Evolutionary conservation across 1,140 invertebrate species (phyloP).

Genomic region (Microplitis demolitor): DNA sequence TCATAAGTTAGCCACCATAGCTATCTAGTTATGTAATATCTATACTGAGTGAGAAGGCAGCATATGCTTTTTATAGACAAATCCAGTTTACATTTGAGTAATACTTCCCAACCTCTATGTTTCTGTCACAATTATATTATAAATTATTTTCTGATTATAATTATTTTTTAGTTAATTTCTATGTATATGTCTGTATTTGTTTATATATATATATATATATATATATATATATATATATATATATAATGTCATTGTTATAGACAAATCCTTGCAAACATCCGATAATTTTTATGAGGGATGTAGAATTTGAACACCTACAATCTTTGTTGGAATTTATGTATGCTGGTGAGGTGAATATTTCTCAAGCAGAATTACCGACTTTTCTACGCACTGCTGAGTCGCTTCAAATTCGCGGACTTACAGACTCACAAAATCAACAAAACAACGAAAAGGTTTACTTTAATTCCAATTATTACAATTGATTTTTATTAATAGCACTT

Average conservation of each 20-base stretch:
- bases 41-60: slow-evolving; percentile 30
- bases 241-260: slow-evolving; percentile 60
- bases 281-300: slow-evolving; percentile 83
- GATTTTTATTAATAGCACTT: neutral
- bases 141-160: neutral
- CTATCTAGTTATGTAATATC: slow-evolving; percentile 48
- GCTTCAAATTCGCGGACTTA: slow-evolving; percentile 85
- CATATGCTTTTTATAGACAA: slow-evolving; percentile 37
- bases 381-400: slow-evolving; percentile 88
- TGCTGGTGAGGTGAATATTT: slow-evolving; percentile 88
- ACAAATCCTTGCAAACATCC: slow-evolving; percentile 86
- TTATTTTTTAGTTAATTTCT: neutral
- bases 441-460: slow-evolving; percentile 58
- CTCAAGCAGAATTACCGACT: slow-evolving; percentile 83
- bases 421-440: slow-evolving; percentile 65
- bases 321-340: slow-evolving; percentile 85
- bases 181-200: neutral
- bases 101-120: slow-evolving; percentile 12
- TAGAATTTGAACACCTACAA: slow-evolving; percentile 75
- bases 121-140: neutral
- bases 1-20: slow-evolving; percentile 44
- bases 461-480: neutral
- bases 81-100: slow-evolving; percentile 34
- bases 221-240: neutral
- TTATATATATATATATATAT: neutral